Evolutionary conservation across 1,140 invertebrate species (phyloP).

Genomic region (Dreissena polymorpha): DNA sequence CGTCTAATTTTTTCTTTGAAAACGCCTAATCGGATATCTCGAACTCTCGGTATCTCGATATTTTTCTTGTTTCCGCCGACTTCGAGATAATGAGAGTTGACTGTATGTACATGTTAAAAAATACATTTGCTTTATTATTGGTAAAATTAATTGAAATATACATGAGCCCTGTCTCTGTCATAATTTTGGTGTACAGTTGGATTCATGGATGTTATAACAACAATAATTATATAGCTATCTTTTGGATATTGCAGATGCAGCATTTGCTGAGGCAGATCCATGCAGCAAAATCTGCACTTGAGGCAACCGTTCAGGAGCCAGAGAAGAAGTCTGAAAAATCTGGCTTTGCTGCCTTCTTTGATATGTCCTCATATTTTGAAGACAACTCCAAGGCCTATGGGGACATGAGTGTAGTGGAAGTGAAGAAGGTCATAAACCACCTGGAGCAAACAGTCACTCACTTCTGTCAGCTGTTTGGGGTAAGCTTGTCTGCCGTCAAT

Average conservation of each 20-base stretch:
- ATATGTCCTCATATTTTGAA: constrained; percentile 40
- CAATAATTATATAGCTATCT: no score
- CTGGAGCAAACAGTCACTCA: constrained; percentile 33
- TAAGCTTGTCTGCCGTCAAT: neutral
- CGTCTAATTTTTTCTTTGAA: no score
- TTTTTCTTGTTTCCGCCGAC: no score
- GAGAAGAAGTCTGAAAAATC: constrained; percentile 39
- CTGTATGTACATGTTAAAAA: no score
- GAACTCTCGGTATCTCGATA: no score
- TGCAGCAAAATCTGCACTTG: constrained; percentile 9
- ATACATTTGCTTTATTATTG: neutral
- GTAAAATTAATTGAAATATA: neutral
- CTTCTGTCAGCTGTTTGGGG: constrained; percentile 28
- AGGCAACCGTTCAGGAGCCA: neutral
- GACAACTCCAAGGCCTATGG: constrained; percentile 25
- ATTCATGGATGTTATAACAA: no score
- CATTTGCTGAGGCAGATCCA: constrained; percentile 34
- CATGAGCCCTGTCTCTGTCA: neutral
- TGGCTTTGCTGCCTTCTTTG: constrained; percentile 27
- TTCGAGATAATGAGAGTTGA: no score
- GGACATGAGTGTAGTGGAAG: constrained; percentile 35
- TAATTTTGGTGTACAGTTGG: neutral
- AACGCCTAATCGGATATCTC: no score
- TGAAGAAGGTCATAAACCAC: constrained; percentile 38
- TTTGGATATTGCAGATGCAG: constrained; percentile 18